phyloP scores from a whole-genome alignment of 2,113 vertebrate species.

The Chitala chitala region DNA sequence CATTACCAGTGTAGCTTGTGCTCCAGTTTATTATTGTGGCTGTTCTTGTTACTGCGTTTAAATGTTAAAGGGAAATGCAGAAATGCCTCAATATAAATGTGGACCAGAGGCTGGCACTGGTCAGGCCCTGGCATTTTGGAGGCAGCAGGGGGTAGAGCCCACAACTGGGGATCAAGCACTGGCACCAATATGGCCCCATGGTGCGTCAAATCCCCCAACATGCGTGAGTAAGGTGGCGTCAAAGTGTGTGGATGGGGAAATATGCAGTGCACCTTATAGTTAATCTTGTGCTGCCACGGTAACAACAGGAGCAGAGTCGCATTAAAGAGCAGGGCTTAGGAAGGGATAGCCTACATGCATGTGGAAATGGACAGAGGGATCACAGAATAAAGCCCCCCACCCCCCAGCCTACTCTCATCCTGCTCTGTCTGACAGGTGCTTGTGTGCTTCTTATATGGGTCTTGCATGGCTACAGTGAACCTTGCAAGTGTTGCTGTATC shows the following conservation, averaged over 20 bases:
- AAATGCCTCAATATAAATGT: slow-evolving; percentile 3
- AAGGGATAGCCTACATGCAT: background rate
- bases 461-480: too few relatives aligned
- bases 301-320: background rate
- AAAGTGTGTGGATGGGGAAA: background rate
- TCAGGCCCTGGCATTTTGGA: background rate
- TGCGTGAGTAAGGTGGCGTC: background rate
- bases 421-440: too few relatives aligned
- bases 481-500: too few relatives aligned
- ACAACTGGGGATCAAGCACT: background rate
- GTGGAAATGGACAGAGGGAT: too few relatives aligned
- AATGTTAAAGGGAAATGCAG: slow-evolving; percentile 1
- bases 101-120: background rate
- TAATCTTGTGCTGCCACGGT: background rate
- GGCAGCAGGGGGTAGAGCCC: background rate
- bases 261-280: background rate
- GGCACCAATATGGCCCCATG: background rate
- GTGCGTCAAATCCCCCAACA: background rate
- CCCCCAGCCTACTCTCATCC: too few relatives aligned
- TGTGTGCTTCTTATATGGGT: too few relatives aligned
- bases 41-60: background rate
- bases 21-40: background rate
- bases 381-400: too few relatives aligned
- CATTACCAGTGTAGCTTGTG: too few relatives aligned
- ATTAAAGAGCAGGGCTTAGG: background rate